phyloP scores from a whole-genome alignment of 1,140 invertebrate genomes.

The Phymorhynchus buccinoides region DNA sequence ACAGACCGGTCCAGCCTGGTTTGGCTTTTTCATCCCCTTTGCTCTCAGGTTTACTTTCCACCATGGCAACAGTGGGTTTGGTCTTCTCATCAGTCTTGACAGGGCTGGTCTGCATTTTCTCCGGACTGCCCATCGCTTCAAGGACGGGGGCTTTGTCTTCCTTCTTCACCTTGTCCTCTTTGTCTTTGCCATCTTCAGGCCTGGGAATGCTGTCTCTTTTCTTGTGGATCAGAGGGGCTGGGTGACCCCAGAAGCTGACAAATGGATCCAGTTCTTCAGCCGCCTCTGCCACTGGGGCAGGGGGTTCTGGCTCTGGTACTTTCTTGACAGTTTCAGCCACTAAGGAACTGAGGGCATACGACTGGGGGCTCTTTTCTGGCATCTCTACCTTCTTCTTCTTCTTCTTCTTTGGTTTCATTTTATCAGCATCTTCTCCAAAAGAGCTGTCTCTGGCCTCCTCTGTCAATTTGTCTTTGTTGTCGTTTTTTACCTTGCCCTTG shows the following conservation, averaged over 20 bases:
- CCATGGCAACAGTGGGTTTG: not conserved
- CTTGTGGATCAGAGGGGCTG: slow-evolving; percentile 44
- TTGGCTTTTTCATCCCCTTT: slow-evolving; percentile 19
- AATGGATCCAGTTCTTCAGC: slow-evolving; percentile 37
- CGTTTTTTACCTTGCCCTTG: slow-evolving; percentile 31
- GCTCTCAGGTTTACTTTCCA: slow-evolving; percentile 13
- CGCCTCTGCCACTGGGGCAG: slow-evolving; percentile 22
- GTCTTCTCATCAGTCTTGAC: not conserved
- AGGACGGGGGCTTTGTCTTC: not conserved
- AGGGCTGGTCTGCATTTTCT: not conserved
- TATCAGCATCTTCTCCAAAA: slow-evolving; percentile 29
- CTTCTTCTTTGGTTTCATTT: slow-evolving; percentile 29
- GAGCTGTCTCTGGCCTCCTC: slow-evolving; percentile 5
- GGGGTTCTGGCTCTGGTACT: slow-evolving; percentile 22
- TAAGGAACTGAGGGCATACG: slow-evolving; percentile 14
- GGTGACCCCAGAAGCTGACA: slow-evolving; percentile 49
- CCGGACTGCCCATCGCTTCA: not conserved
- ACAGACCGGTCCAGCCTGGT: not conserved
- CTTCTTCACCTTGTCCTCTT: slow-evolving; percentile 40
- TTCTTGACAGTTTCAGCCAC: slow-evolving; percentile 22
- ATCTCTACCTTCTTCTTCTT: slow-evolving; percentile 40
- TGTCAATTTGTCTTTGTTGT: slow-evolving; percentile 48
- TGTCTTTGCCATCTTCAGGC: slow-evolving; percentile 36
- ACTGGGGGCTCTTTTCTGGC: slow-evolving; percentile 43
- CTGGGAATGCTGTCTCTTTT: slow-evolving; percentile 38